Percentiles rank a stretch among this genome's conserved stretches.
Conservation (phyloP, 2,797 vertebrate genomes). For the Peromyscus aztecus region DNA sequence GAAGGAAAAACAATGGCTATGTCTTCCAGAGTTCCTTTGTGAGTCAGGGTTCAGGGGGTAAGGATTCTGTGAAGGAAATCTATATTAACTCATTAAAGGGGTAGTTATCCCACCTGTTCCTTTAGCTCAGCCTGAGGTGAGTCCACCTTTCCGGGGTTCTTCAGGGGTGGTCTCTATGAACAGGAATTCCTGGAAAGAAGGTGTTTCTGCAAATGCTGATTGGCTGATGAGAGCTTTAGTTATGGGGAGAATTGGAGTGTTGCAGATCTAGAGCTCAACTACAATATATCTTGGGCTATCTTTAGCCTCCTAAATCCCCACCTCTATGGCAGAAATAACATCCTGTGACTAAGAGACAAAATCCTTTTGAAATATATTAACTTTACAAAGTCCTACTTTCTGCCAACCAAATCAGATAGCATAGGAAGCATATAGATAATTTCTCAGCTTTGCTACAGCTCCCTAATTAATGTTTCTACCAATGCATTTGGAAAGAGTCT, state of each 20-base stretch:
- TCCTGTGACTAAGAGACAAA: background rate
- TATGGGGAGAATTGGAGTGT: background rate
- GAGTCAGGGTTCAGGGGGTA: too few species aligned
- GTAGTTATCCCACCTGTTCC: background rate
- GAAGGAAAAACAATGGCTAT: background rate
- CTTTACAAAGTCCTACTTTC: too few species aligned
- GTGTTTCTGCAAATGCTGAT: background rate
- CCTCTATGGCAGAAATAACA: background rate
- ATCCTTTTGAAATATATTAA: background rate
- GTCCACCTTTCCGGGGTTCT: background rate
- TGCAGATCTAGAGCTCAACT: background rate
- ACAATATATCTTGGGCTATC: background rate
- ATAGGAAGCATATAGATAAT: background rate
- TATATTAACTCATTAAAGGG: background rate
- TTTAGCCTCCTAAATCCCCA: background rate
- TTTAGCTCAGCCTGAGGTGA: background rate
- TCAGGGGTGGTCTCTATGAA: background rate
- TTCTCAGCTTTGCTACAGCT: background rate
- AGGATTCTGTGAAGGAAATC: background rate
- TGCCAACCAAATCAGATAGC: background rate
- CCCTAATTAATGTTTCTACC: background rate
- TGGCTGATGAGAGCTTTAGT: background rate
- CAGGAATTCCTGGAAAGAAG: background rate
- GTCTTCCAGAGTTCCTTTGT: background rate
- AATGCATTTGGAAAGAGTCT: background rate